Percentiles rank a stretch among this genome's conserved stretches.
phyloP scores from a whole-genome alignment of 1,140 invertebrate genomes.

The Olivierus martensii region DNA sequence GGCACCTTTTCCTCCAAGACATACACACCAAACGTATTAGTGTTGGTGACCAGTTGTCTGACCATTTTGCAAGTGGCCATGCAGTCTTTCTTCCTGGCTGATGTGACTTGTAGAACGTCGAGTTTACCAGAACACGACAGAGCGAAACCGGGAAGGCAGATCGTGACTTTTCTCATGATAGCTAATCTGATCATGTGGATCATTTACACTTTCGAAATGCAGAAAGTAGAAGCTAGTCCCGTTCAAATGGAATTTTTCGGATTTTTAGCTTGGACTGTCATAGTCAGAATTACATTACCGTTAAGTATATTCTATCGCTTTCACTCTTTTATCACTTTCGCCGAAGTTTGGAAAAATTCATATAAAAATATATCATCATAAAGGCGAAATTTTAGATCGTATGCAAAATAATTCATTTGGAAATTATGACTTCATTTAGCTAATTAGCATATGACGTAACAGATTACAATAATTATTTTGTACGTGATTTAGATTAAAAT shows the following conservation, averaged over 20 bases:
- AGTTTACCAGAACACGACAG: constrained; percentile 61
- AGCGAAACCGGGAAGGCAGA: constrained; percentile 79
- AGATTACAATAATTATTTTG: too few relatives aligned
- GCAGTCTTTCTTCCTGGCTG: constrained; percentile 88
- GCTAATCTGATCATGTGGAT: constrained; percentile 92
- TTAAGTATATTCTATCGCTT: constrained; percentile 84
- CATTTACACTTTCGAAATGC: constrained; percentile 90
- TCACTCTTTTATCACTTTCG: constrained; percentile 90
- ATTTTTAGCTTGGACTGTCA: constrained; percentile 83
- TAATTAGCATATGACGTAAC: too few relatives aligned
- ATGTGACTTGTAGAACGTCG: constrained; percentile 79
- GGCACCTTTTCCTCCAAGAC: constrained; percentile 48
- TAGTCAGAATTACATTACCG: constrained; percentile 82
- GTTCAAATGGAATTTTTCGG: constrained; percentile 88
- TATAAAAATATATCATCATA: constrained; percentile 48
- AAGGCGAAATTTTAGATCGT: too few relatives aligned
- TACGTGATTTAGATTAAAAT: too few relatives aligned
- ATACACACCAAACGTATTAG: constrained; percentile 68
- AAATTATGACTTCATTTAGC: too few relatives aligned
- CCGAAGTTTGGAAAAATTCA: constrained; percentile 96
- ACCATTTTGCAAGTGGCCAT: constrained; percentile 71
- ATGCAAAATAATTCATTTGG: too few relatives aligned
- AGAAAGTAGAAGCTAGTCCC: constrained; percentile 79
- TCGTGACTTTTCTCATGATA: constrained; percentile 90
- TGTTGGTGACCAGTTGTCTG: constrained; percentile 77